Evolutionary conservation across 2,888 invertebrate genomes (phyloP), one percentile per base, ranked within the genome.

Genomic region (Morpho achilles): DNA sequence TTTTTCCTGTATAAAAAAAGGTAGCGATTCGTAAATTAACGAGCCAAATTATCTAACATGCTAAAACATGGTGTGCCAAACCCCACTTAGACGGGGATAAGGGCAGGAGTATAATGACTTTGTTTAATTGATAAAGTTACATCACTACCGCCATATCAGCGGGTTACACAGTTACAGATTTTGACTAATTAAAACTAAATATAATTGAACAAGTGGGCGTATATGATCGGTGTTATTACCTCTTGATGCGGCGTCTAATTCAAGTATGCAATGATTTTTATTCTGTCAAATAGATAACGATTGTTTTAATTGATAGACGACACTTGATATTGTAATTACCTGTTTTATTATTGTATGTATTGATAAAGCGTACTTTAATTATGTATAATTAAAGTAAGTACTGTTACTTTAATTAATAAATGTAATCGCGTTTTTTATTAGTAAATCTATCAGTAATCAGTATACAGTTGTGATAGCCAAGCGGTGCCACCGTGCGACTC

Each of bases 291-390:
- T 42, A 65, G 66, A 70, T 68, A 58, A 59, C 52, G 59, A 44
- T 43, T 48, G 42, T 60, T 59, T 59, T 72, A 75, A 77, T 78
- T 71, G 75, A 68, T 69, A 67, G 65, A 42, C 16, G 69, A 66
- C 66, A 69, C 67, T 75, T 76, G 68, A 71, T 78, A 80, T 71
- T 73, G 67, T 73, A 76, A 77, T 72, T 71, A 66, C 67, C 69
- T 69, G 68, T 66, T 64, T 73, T 74, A 74, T 77, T 76, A 16
- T 16, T 16, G 16, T 71, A 68, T 68, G 72, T 62, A 74, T 73
- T 66, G 72, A 64, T 67, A 69, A 77, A 73, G 76, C 79, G 78
- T 72, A 71, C 69, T 76, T 76, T 70, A 69, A 50, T 62, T 64
- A 62, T 72, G 65, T 61, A 65, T 64, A 51, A 51, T 51, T 51